These are phyloP conservation scores for Petrocephalus microphthalmus DNA, from an alignment of 2,113 vertebrate genomes.

Conservation along the genomic window DNA sequence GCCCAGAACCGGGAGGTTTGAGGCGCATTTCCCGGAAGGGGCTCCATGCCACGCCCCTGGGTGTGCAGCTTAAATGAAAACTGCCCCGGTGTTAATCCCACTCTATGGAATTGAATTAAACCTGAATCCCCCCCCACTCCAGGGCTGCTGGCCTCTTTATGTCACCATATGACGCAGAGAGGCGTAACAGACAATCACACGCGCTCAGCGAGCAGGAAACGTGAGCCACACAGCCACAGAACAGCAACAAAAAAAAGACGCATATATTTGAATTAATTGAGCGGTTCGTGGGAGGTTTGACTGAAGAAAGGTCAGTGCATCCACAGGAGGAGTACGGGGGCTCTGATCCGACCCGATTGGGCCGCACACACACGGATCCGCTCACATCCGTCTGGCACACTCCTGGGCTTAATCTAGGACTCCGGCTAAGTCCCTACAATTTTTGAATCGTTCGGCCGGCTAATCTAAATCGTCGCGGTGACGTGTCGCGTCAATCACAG, in stretches of 20 bases:
- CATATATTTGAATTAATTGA: constrained; percentile 25
- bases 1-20: neutral
- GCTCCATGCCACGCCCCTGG: neutral
- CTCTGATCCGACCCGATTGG: constrained; percentile 36
- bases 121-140: constrained; percentile 23
- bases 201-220: neutral
- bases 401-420: neutral
- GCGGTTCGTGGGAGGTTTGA: constrained; percentile 26
- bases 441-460: neutral
- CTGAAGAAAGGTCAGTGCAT: constrained; percentile 44
- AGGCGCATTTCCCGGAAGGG: neutral
- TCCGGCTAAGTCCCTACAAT: neutral
- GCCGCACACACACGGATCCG: neutral
- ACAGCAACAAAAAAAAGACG: constrained; percentile 19
- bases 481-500: neutral
- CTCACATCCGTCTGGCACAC: neutral
- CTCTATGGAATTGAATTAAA: constrained; percentile 10
- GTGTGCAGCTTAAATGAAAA: neutral
- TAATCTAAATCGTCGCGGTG: neutral
- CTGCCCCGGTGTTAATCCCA: neutral
- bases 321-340: constrained; percentile 26
- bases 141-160: constrained; percentile 23
- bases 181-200: neutral
- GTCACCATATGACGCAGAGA: constrained; percentile 19
- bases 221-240: neutral